These are phyloP conservation scores for Polyploca ridens DNA, from an alignment of 2,888 invertebrate species.

Conservation along the genomic window DNA sequence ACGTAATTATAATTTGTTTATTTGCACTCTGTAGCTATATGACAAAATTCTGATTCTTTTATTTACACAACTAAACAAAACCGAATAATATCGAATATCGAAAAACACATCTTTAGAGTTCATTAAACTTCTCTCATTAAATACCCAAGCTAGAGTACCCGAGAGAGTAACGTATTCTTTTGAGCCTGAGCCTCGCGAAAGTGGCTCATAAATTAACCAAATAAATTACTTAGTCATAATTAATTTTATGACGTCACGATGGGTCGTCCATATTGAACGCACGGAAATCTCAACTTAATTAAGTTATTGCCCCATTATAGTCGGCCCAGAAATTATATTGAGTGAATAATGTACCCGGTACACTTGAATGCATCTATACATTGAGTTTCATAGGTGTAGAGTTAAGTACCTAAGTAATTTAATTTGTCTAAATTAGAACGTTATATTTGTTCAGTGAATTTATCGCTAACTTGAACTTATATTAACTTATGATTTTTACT, in stretches of 20 bases:
- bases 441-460: too few relatives aligned
- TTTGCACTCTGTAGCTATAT: too few relatives aligned
- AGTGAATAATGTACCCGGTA: slow-evolving; percentile 21
- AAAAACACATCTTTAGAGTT: too few relatives aligned
- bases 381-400: not conserved
- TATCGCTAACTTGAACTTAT: too few relatives aligned
- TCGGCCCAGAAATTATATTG: slow-evolving; percentile 40
- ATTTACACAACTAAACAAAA: too few relatives aligned
- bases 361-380: slow-evolving; percentile 16
- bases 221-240: slow-evolving; percentile 47
- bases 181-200: slow-evolving; percentile 21
- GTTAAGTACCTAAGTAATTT: too few relatives aligned
- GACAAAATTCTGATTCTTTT: too few relatives aligned
- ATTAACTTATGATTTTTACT: too few relatives aligned
- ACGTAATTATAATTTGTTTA: too few relatives aligned
- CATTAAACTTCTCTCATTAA: not conserved
- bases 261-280: slow-evolving; percentile 37
- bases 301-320: slow-evolving; percentile 62
- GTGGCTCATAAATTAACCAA: slow-evolving; percentile 43
- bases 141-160: not conserved
- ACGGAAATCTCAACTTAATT: slow-evolving; percentile 63
- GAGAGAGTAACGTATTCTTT: slow-evolving; percentile 1
- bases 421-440: too few relatives aligned
- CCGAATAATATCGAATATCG: too few relatives aligned
- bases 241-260: slow-evolving; percentile 45